Evolutionary conservation across 2,797 vertebrate species (phyloP).

Genomic region (Brachymystax lenok): DNA sequence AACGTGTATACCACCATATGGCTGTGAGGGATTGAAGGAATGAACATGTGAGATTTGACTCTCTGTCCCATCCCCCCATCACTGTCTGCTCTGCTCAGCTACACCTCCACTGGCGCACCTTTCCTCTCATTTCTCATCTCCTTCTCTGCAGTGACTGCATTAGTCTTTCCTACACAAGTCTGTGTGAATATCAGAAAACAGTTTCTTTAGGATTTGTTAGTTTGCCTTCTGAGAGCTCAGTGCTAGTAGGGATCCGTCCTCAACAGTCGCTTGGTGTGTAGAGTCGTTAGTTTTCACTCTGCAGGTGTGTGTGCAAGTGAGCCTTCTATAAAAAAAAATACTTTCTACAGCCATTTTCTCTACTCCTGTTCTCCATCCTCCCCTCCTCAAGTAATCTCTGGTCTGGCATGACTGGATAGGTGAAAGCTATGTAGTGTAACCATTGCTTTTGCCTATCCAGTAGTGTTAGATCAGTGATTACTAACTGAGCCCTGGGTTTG

Average conservation of each 20-base stretch:
- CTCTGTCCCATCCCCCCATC: not conserved
- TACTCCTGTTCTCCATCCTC: not conserved
- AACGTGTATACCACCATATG: conserved; percentile 24
- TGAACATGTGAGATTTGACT: not conserved
- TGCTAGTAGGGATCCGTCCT: conserved; percentile 56
- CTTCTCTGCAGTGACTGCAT: not conserved
- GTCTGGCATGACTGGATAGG: not conserved
- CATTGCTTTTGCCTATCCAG: conserved; percentile 4
- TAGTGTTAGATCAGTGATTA: conserved; percentile 3
- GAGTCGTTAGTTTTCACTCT: conserved; percentile 10
- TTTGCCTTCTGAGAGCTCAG: not conserved
- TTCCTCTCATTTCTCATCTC: not conserved
- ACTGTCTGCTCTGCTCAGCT: not conserved
- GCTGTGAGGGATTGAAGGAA: not conserved
- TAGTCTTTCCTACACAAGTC: not conserved
- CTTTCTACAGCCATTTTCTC: not conserved
- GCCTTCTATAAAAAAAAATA: not conserved
- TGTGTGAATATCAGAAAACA: not conserved
- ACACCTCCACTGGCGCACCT: not conserved
- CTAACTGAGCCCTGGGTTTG: conserved; percentile 39
- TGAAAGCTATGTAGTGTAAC: not conserved
- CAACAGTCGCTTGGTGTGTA: conserved; percentile 24
- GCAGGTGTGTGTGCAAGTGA: conserved; percentile 9
- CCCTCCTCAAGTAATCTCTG: not conserved
- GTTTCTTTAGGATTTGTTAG: not conserved